Conservation (phyloP, 2,797 vertebrate genomes). For the Melanotaenia boesemani region DNA sequence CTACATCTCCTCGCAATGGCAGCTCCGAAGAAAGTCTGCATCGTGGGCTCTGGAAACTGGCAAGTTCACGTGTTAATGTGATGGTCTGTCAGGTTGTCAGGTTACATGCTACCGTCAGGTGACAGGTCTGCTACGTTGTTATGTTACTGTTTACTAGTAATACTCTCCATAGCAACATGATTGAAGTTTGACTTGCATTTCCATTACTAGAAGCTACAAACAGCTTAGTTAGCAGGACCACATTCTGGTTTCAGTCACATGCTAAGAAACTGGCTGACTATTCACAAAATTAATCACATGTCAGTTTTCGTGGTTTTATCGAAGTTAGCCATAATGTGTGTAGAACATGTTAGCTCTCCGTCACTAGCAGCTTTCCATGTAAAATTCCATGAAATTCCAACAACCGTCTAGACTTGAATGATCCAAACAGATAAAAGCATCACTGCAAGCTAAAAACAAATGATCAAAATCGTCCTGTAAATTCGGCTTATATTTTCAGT, state of each 20-base stretch:
- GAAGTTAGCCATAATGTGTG: conserved; percentile 6
- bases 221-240: not conserved
- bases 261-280: not conserved
- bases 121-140: conserved; percentile 18
- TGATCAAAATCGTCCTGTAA: rapidly evolving
- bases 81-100: not conserved
- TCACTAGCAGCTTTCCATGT: not conserved
- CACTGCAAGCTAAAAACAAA: not conserved
- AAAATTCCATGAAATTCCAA: not conserved
- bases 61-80: conserved; percentile 58
- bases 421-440: not conserved
- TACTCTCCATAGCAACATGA: not conserved
- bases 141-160: conserved; percentile 30
- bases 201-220: not conserved
- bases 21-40: conserved; percentile 88
- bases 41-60: conserved; percentile 97
- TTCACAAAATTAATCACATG: conserved; percentile 16
- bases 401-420: rapidly evolving
- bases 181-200: not conserved
- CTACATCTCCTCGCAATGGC: conserved; percentile 68
- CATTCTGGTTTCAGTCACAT: not conserved
- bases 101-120: not conserved
- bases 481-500: conserved; percentile 3
- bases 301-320: conserved; percentile 13
- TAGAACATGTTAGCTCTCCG: conserved; percentile 12